A percentile compares a stretch with the other conserved stretches of the same genome.
Conservation (phyloP, 1,140 invertebrate genomes). For the Plutomurus gul region DNA sequence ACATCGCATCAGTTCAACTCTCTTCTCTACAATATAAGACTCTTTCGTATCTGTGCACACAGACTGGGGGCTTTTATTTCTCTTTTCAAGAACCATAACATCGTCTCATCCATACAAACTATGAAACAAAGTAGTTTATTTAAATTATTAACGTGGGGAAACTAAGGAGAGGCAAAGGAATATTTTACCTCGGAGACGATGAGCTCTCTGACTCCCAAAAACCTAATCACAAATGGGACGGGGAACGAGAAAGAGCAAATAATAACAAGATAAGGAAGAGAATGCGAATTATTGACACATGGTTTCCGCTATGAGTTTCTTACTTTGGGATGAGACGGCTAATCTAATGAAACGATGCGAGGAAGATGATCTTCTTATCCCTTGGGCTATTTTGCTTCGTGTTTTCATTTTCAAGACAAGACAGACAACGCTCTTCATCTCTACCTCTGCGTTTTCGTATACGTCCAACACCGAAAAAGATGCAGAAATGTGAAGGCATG, state of each 20-base stretch:
- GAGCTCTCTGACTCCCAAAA: neutral
- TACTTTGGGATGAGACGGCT: neutral
- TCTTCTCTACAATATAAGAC: too few species aligned
- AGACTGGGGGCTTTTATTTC: too few species aligned
- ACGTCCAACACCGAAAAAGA: too few species aligned
- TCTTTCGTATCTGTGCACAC: too few species aligned
- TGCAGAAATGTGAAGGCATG: too few species aligned
- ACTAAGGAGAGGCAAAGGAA: neutral
- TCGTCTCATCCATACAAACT: neutral
- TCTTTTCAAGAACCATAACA: too few species aligned
- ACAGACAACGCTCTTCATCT: neutral
- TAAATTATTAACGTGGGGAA: neutral
- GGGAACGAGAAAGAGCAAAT: neutral
- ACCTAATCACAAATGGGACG: neutral
- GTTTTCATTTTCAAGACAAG: neutral
- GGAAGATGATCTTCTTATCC: neutral
- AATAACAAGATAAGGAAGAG: neutral
- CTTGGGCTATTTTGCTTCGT: neutral
- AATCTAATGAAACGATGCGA: neutral
- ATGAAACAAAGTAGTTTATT: neutral
- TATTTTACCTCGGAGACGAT: neutral
- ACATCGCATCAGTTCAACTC: too few species aligned
- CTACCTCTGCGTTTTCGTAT: neutral
- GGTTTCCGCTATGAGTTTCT: neutral
- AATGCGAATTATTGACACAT: conserved; percentile 8